Conservation (phyloP, 1,140 invertebrate genomes). For the Lasioglossum albipes region DNA sequence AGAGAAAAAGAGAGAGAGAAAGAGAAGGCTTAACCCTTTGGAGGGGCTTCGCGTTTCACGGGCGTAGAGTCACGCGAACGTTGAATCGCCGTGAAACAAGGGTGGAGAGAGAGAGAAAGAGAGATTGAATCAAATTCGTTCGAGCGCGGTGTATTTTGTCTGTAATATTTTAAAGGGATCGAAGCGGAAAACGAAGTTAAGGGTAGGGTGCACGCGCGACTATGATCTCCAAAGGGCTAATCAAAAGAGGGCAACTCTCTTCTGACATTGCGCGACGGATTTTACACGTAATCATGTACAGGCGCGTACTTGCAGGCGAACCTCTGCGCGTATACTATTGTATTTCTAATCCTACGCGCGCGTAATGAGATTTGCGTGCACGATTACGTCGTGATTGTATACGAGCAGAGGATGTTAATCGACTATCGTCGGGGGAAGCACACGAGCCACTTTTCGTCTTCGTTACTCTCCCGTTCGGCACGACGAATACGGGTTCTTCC, state of each 20-base stretch:
- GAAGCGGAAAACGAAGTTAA: no score
- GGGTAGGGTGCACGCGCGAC: no score
- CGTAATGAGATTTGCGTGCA: constrained; percentile 26
- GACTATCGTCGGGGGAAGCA: constrained; percentile 29
- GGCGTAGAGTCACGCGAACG: neutral
- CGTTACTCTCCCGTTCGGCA: constrained; percentile 1
- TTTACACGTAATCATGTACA: constrained; percentile 55
- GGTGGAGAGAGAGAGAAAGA: no score
- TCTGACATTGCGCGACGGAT: constrained; percentile 50
- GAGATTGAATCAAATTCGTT: neutral
- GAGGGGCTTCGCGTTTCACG: neutral
- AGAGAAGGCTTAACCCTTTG: constrained; percentile 18
- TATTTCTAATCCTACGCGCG: constrained; percentile 43
- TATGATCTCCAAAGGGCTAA: constrained; percentile 28
- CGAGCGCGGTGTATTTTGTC: neutral
- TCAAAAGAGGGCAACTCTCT: constrained; percentile 23
- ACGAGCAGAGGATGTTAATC: constrained; percentile 39
- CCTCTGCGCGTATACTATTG: constrained; percentile 33
- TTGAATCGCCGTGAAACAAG: neutral
- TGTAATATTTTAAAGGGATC: neutral
- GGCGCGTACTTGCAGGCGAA: constrained; percentile 31
- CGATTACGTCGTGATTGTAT: constrained; percentile 8
- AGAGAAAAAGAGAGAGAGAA: constrained; percentile 8
- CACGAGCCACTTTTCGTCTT: constrained; percentile 32
- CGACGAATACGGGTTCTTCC: neutral